phyloP scores from a whole-genome alignment of 2,888 invertebrate species.

The Xestoiulus laeticollis region DNA sequence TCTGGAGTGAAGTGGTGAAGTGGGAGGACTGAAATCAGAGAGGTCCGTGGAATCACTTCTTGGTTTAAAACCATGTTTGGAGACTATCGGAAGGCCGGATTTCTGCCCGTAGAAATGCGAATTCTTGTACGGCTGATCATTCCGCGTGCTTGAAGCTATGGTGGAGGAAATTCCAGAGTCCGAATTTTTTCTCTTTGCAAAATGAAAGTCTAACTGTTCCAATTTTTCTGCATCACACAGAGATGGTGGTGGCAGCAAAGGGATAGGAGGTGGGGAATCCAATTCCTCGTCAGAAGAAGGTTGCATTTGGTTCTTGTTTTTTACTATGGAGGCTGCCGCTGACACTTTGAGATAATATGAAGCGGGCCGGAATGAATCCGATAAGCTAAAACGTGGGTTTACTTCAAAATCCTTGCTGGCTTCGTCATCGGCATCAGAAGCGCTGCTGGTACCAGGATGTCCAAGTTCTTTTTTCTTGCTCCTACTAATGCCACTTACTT shows the following conservation, averaged over 20 bases:
- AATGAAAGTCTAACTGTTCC: neutral
- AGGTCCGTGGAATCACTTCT: neutral
- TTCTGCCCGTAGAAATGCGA: neutral
- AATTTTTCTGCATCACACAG: constrained; percentile 59
- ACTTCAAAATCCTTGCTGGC: constrained; percentile 78
- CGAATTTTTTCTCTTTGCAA: neutral
- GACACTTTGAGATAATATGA: constrained; percentile 76
- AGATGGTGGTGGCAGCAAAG: constrained; percentile 78
- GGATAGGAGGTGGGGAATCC: constrained; percentile 80
- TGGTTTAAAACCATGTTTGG: neutral
- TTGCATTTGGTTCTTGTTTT: constrained; percentile 69
- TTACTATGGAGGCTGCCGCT: constrained; percentile 29
- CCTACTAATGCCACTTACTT: neutral
- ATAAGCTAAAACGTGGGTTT: constrained; percentile 81
- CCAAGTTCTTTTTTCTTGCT: constrained; percentile 30
- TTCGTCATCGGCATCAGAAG: constrained; percentile 84
- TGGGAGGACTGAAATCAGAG: constrained; percentile 47
- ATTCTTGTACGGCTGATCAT: neutral
- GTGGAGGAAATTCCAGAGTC: neutral
- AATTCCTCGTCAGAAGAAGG: constrained; percentile 85
- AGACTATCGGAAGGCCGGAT: constrained; percentile 24
- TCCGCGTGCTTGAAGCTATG: neutral
- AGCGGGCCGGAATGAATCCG: constrained; percentile 87
- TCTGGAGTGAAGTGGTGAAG: constrained; percentile 52
- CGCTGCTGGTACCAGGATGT: constrained; percentile 51